Evolutionary conservation across 2,113 vertebrate genomes (phyloP).

Genomic region (Kryptolebias marmoratus): DNA sequence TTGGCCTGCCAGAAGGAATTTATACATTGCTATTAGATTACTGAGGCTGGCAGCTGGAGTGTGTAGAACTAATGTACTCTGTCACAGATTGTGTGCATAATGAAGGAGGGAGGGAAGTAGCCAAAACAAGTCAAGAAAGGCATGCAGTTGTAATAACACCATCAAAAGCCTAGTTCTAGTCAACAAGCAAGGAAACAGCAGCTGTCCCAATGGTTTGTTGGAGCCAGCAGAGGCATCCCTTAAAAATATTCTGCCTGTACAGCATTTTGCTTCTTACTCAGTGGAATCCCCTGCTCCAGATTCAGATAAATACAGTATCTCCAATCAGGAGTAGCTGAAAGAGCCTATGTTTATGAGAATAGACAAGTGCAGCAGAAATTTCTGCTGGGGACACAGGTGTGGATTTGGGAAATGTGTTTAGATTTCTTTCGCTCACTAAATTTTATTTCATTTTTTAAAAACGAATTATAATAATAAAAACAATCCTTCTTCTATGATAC

Average conservation of each 20-base stretch:
- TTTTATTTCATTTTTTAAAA: too few species aligned
- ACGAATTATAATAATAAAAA: too few species aligned
- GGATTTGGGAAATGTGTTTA: too few species aligned
- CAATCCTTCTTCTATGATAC: too few species aligned
- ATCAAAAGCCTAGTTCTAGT: slow-evolving; percentile 27
- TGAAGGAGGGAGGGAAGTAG: slow-evolving; percentile 72
- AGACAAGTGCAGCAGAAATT: too few species aligned
- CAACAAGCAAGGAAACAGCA: slow-evolving; percentile 43
- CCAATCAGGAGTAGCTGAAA: slow-evolving; percentile 36
- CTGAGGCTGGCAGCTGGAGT: slow-evolving; percentile 73
- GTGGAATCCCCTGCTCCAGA: slow-evolving; percentile 12
- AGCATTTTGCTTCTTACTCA: slow-evolving; percentile 10
- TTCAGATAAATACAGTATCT: slow-evolving; percentile 18
- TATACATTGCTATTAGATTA: slow-evolving; percentile 78
- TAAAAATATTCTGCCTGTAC: slow-evolving; percentile 35
- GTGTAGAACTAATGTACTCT: slow-evolving; percentile 76
- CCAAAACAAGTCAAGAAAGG: slow-evolving; percentile 56
- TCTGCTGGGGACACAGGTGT: too few species aligned
- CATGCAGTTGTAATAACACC: slow-evolving; percentile 47
- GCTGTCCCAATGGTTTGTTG: slow-evolving; percentile 23
- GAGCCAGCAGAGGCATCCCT: slow-evolving; percentile 16
- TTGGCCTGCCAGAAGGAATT: slow-evolving; percentile 81
- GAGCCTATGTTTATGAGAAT: not conserved
- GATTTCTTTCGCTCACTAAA: too few species aligned
- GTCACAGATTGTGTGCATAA: slow-evolving; percentile 80